phyloP scores from a whole-genome alignment of 2,888 invertebrate genomes.

The Ashinkailepas kermadecensis region DNA sequence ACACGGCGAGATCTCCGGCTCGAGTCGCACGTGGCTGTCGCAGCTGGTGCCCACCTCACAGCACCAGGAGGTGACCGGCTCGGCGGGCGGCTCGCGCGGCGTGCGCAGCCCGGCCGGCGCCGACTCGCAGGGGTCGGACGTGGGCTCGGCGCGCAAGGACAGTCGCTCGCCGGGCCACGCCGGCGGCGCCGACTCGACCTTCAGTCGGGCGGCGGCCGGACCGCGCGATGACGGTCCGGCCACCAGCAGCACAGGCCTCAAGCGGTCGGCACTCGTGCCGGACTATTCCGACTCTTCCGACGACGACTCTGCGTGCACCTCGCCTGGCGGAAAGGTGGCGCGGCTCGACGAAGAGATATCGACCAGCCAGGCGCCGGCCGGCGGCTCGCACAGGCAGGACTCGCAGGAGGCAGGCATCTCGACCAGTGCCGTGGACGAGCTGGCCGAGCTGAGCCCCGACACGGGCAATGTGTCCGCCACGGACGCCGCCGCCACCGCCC shows the following conservation, averaged over 20 bases:
- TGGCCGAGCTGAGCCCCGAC: background rate
- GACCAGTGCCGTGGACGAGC: background rate
- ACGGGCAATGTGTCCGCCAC: background rate
- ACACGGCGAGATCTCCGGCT: background rate
- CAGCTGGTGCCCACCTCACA: background rate
- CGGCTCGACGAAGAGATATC: constrained; percentile 9
- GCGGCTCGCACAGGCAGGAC: background rate
- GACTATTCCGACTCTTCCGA: constrained; percentile 1
- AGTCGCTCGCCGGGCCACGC: constrained; percentile 19
- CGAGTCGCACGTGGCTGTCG: background rate
- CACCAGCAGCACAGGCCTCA: constrained; percentile 1
- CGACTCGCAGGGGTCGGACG: background rate
- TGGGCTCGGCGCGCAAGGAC: background rate
- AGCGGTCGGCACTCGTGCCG: constrained; percentile 13
- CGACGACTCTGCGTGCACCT: background rate
- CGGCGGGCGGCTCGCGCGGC: background rate
- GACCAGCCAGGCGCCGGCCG: background rate
- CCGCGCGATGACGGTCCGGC: constrained; percentile 2
- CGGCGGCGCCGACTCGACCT: constrained; percentile 10
- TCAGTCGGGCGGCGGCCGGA: constrained; percentile 2
- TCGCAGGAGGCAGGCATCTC: constrained; percentile 16
- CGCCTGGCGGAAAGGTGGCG: background rate
- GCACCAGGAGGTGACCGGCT: constrained; percentile 23
- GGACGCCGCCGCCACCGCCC: background rate
- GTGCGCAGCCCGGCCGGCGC: constrained; percentile 13